Evolutionary conservation across 2,113 vertebrate species (phyloP).

Genomic region (Entosphenus tridentatus): DNA sequence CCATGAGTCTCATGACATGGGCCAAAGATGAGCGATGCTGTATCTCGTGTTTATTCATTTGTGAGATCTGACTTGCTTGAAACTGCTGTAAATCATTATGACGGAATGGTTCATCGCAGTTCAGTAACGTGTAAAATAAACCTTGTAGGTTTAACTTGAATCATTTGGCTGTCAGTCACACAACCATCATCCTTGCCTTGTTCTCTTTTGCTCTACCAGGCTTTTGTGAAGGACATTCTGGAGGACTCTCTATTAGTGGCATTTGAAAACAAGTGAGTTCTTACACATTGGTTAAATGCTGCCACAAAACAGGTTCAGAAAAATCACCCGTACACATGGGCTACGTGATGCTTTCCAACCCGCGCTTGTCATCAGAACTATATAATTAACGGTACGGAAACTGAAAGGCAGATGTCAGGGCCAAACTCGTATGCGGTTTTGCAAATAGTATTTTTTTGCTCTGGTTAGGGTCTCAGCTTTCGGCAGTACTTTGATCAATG

Average conservation of each 20-base stretch:
- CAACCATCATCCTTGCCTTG: too few species aligned
- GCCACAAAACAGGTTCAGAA: not conserved
- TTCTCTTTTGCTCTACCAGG: slow-evolving; percentile 21
- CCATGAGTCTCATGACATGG: too few species aligned
- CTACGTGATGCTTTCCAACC: not conserved
- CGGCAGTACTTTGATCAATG: too few species aligned
- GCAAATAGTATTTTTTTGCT: not conserved
- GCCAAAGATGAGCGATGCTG: too few species aligned
- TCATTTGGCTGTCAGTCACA: too few species aligned
- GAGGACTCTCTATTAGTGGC: slow-evolving; percentile 68
- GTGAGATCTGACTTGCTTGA: too few species aligned
- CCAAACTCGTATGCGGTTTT: slow-evolving; percentile 2
- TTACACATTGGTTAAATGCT: slow-evolving; percentile 5
- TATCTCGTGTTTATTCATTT: too few species aligned
- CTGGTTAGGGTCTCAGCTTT: not conserved
- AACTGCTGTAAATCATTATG: too few species aligned
- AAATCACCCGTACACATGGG: not conserved
- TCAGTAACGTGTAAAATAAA: too few species aligned
- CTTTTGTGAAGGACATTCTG: slow-evolving; percentile 66
- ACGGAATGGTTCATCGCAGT: too few species aligned
- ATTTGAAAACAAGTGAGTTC: slow-evolving; percentile 79
- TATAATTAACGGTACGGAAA: not conserved
- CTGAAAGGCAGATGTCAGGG: not conserved
- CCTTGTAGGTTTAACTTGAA: too few species aligned
- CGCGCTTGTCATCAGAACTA: not conserved